These are phyloP conservation scores for Delia radicum DNA, from an alignment of 1,140 invertebrate species.

Conservation along the genomic window DNA sequence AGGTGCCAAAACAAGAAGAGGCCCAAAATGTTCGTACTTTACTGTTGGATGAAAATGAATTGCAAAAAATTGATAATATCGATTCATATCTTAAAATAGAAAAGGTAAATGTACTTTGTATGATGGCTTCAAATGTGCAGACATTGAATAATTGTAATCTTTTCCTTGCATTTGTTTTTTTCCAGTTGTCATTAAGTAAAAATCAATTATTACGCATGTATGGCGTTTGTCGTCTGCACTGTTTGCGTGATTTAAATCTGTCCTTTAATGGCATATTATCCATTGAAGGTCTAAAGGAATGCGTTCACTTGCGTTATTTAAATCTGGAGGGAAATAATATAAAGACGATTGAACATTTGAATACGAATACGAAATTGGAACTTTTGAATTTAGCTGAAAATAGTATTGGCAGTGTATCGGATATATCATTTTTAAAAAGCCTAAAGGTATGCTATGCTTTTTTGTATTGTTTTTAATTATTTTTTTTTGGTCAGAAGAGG, in stretches of 20 bases:
- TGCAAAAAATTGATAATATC: constrained; percentile 83
- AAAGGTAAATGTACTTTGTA: constrained; percentile 63
- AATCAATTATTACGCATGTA: constrained; percentile 86
- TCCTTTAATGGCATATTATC: constrained; percentile 84
- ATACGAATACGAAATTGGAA: constrained; percentile 76
- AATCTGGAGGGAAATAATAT: constrained; percentile 63
- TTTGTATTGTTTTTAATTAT: no score
- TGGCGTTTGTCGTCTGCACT: constrained; percentile 76
- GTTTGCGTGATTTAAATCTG: constrained; percentile 78
- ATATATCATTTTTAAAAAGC: constrained; percentile 77
- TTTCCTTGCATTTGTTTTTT: constrained; percentile 37
- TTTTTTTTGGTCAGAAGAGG: no score
- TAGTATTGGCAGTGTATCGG: constrained; percentile 78
- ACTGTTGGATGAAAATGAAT: constrained; percentile 82
- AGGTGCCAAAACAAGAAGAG: constrained; percentile 69
- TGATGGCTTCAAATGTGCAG: neutral
- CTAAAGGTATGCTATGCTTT: constrained; percentile 68
- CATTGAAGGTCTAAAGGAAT: constrained; percentile 85
- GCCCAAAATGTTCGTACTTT: constrained; percentile 69
- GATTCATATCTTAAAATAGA: constrained; percentile 77
- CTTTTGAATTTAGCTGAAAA: constrained; percentile 86
- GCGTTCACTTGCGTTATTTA: constrained; percentile 75
- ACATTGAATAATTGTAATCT: neutral
- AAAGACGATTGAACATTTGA: constrained; percentile 83
- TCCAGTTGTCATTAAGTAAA: constrained; percentile 77